Percentiles rank a stretch among this genome's conserved stretches.
These are phyloP conservation scores for Carlito syrichta DNA, from an alignment of 2,113 vertebrate species.

Conservation along the genomic window DNA sequence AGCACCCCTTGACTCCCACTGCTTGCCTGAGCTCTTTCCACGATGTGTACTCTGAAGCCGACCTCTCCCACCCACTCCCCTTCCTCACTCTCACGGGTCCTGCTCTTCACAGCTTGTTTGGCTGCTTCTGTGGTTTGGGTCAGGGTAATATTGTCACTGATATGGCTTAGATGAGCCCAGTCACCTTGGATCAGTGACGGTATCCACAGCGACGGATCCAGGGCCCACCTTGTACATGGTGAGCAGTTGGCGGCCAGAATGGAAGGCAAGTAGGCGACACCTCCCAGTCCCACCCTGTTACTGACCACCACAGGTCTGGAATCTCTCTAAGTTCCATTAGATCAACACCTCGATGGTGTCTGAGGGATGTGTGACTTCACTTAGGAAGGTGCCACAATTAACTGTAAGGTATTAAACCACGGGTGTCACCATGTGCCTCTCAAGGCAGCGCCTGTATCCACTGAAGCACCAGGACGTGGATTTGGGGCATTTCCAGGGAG, in stretches of 20 bases:
- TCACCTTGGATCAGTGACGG: not conserved
- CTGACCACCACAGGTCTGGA: constrained; percentile 69
- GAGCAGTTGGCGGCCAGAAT: constrained; percentile 43
- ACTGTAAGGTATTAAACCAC: constrained; percentile 32
- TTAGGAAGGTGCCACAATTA: constrained; percentile 71
- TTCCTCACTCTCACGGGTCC: not conserved
- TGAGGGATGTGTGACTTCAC: constrained; percentile 76
- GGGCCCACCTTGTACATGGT: not conserved
- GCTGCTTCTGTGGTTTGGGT: accelerated
- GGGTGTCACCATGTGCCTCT: not conserved
- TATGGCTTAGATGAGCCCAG: not conserved
- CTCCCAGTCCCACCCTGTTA: constrained; percentile 71
- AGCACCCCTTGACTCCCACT: not conserved
- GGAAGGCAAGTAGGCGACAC: constrained; percentile 71
- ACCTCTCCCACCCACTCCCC: not conserved
- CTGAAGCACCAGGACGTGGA: not conserved
- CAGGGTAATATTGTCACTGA: not conserved
- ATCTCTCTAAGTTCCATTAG: constrained; percentile 71
- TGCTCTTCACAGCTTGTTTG: not conserved
- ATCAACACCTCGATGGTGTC: constrained; percentile 70
- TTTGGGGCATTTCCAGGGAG: not conserved
- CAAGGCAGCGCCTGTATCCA: not conserved
- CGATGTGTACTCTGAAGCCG: not conserved
- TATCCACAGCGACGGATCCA: constrained; percentile 55
- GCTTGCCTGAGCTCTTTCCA: not conserved